These are phyloP conservation scores for Phyllotreta cruciferae DNA, from an alignment of 2,888 invertebrate genomes.

Conservation along the genomic window DNA sequence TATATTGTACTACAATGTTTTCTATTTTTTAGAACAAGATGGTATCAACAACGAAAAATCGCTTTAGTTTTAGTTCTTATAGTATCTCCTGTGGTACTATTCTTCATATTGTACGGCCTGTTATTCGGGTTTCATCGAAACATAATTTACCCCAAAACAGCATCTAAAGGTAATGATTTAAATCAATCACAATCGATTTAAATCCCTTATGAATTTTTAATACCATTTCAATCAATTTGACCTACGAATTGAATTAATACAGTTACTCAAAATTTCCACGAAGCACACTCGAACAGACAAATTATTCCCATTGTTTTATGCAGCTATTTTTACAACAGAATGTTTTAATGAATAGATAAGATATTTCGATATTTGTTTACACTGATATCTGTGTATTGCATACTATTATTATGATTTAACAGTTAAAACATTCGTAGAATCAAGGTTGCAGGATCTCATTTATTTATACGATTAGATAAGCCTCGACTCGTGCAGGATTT, in stretches of 20 bases:
- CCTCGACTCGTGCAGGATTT: neutral
- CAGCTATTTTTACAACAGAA: too few species aligned
- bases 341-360: too few species aligned
- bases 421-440: too few species aligned
- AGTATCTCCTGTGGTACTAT: constrained; percentile 45
- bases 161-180: constrained; percentile 38
- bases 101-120: constrained; percentile 46
- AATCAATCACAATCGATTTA: constrained; percentile 5
- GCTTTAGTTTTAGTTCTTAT: constrained; percentile 42
- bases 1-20: neutral
- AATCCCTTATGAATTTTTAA: too few species aligned
- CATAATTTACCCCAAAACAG: constrained; percentile 44
- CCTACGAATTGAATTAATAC: neutral
- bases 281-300: neutral
- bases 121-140: constrained; percentile 46
- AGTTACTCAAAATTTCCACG: neutral
- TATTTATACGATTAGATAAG: neutral
- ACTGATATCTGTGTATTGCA: too few species aligned
- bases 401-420: too few species aligned
- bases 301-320: neutral
- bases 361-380: too few species aligned
- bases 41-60: constrained; percentile 44
- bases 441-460: neutral
- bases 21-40: constrained; percentile 28
- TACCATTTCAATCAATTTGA: too few species aligned